Percentiles rank a stretch among this genome's conserved stretches.
These are phyloP conservation scores for Myotis pilosus DNA, from an alignment of 2,797 vertebrate species.

Conservation along the genomic window DNA sequence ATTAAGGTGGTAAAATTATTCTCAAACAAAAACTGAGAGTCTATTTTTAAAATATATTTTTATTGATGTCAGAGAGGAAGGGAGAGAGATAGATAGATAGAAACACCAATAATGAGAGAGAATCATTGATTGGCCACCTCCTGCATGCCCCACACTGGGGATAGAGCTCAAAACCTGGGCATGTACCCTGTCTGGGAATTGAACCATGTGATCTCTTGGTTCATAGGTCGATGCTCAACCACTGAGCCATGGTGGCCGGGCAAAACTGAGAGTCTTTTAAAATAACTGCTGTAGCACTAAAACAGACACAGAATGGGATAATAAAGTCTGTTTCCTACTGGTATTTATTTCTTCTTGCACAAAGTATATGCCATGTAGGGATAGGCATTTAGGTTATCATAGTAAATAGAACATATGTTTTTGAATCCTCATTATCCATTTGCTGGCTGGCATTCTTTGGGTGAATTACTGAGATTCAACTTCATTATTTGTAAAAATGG, in stretches of 20 bases:
- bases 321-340: not conserved
- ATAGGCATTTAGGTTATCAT: not conserved
- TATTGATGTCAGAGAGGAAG: too few relatives aligned
- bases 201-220: too few relatives aligned
- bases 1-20: not conserved
- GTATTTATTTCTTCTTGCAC: not conserved
- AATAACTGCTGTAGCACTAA: not conserved
- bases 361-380: not conserved
- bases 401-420: not conserved
- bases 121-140: too few relatives aligned
- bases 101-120: too few relatives aligned
- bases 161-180: too few relatives aligned
- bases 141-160: too few relatives aligned
- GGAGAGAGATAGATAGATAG: too few relatives aligned
- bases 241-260: too few relatives aligned
- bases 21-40: conserved; percentile 30
- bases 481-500: not conserved
- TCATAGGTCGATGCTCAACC: too few relatives aligned
- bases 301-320: not conserved
- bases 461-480: not conserved
- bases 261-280: conserved; percentile 26
- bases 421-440: not conserved
- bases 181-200: too few relatives aligned
- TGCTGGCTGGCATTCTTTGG: not conserved
- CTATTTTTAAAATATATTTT: not conserved